Evolutionary conservation across 2,888 invertebrate genomes (phyloP).

Genomic region (Apotomis capreana): DNA sequence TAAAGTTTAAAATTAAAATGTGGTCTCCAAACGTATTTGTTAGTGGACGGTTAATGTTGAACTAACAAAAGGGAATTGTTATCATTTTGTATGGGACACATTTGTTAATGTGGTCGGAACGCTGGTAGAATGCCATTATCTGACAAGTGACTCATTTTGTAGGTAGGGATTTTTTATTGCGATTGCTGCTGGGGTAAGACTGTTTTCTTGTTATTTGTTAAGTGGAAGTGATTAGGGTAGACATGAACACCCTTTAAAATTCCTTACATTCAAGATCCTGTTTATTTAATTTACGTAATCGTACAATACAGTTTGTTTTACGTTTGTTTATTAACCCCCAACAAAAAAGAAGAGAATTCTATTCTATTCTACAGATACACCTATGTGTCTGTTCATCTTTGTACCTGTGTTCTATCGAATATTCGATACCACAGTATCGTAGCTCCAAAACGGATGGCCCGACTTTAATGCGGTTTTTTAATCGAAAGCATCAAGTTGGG

Average conservation of each 20-base stretch:
- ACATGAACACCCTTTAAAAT: neutral
- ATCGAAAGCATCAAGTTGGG: no score
- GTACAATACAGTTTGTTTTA: no score
- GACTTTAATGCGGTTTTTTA: no score
- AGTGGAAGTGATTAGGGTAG: constrained; percentile 7
- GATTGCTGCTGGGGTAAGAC: constrained; percentile 1
- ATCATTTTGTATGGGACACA: constrained; percentile 78
- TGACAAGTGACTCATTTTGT: constrained; percentile 59
- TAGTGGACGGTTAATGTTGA: constrained; percentile 60
- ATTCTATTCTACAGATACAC: no score
- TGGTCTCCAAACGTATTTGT: constrained; percentile 59
- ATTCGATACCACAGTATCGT: no score
- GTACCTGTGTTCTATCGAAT: no score
- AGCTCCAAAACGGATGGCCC: no score
- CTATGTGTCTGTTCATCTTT: no score
- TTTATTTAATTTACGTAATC: neutral
- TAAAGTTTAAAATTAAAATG: constrained; percentile 2
- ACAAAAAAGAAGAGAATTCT: no score
- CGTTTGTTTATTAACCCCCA: no score
- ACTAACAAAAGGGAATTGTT: constrained; percentile 79
- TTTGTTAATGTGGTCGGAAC: constrained; percentile 70
- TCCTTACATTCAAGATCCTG: neutral
- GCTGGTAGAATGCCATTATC: constrained; percentile 77
- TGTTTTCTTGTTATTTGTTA: neutral
- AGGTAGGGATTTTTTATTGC: constrained; percentile 32